These are phyloP conservation scores for Biston stratarius DNA, from an alignment of 2,888 invertebrate species.

Conservation along the genomic window DNA sequence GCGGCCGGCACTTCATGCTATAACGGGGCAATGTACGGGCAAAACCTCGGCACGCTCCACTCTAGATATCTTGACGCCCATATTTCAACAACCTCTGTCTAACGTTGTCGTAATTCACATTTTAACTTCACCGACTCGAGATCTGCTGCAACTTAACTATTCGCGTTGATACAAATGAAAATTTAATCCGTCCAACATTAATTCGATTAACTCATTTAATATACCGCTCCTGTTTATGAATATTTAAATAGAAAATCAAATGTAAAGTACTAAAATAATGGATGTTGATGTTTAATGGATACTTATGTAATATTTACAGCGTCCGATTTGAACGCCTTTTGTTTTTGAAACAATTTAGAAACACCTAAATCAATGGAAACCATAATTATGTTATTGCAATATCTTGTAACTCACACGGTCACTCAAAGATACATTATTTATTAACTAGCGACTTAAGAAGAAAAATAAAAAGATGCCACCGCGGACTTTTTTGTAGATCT, in stretches of 20 bases:
- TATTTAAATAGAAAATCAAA: constrained; percentile 20
- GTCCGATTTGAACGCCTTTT: no score
- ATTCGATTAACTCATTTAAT: constrained; percentile 13
- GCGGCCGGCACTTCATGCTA: constrained; percentile 71
- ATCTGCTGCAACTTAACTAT: constrained; percentile 13
- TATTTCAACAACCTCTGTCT: constrained; percentile 60
- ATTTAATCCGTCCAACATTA: constrained; percentile 6
- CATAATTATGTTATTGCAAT: no score
- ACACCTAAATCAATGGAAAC: no score
- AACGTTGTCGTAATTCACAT: constrained; percentile 52
- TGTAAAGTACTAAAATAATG: background rate
- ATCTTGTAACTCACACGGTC: no score
- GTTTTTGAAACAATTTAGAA: no score
- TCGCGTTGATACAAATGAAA: constrained; percentile 8
- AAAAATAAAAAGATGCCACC: no score
- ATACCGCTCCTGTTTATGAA: constrained; percentile 27
- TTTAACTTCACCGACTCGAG: constrained; percentile 45
- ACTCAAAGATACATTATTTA: no score
- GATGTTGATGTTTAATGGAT: no score
- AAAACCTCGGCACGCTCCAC: constrained; percentile 62
- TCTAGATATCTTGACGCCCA: constrained; percentile 63
- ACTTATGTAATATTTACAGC: no score
- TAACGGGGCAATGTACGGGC: constrained; percentile 75
- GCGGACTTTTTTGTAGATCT: no score
- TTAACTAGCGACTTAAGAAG: no score